These are phyloP conservation scores for Mongoloraphidia duomilia DNA, from an alignment of 2,888 invertebrate genomes.

Conservation along the genomic window DNA sequence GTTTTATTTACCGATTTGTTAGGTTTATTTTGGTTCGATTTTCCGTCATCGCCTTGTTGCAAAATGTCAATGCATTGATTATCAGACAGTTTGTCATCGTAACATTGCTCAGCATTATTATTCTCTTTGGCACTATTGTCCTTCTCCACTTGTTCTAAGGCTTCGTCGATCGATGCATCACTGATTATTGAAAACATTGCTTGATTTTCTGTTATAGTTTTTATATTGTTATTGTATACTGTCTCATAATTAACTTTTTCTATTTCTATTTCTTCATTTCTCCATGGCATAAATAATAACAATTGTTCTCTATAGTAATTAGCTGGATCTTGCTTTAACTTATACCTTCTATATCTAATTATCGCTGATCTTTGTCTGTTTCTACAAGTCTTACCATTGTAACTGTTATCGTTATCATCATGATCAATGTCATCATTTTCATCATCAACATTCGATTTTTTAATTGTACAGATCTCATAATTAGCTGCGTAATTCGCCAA, in stretches of 20 bases:
- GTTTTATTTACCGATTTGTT: neutral
- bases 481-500: constrained; percentile 12
- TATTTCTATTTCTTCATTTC: constrained; percentile 9
- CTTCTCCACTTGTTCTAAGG: constrained; percentile 1
- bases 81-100: constrained; percentile 7
- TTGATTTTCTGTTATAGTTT: constrained; percentile 6
- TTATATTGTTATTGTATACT: constrained; percentile 5
- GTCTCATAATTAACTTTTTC: constrained; percentile 5
- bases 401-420: neutral
- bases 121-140: neutral
- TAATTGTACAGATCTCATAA: constrained; percentile 3
- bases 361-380: constrained; percentile 8
- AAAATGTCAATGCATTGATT: constrained; percentile 8
- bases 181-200: constrained; percentile 2
- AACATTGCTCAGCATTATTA: constrained; percentile 4
- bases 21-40: neutral
- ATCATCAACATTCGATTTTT: constrained; percentile 7
- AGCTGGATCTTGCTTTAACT: constrained; percentile 6
- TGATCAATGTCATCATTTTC: neutral
- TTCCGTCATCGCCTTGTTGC: neutral
- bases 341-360: constrained; percentile 8
- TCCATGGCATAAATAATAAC: constrained; percentile 8
- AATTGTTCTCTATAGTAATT: constrained; percentile 10
- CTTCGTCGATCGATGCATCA: constrained; percentile 6
- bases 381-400: neutral